Percentiles rank a stretch among this genome's conserved stretches.
Conservation (phyloP, 1,140 invertebrate species). For the Popillia japonica region DNA sequence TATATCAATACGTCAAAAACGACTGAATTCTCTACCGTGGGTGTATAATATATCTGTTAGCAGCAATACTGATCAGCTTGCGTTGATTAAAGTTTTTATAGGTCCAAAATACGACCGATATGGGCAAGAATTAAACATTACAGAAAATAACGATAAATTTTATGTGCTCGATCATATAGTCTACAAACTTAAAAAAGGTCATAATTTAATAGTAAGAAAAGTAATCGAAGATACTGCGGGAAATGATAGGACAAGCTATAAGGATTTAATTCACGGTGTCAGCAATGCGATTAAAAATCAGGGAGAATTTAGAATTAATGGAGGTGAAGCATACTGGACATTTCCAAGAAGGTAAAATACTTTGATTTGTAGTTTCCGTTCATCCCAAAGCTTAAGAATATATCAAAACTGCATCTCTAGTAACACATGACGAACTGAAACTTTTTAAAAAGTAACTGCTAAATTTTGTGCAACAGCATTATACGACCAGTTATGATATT, state of each 20-base stretch:
- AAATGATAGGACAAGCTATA: constrained; percentile 7
- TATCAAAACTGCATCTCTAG: background rate
- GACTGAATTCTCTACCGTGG: constrained; percentile 72
- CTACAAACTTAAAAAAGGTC: constrained; percentile 65
- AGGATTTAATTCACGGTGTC: background rate
- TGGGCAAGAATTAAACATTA: constrained; percentile 61
- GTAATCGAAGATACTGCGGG: background rate
- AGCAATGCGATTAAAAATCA: constrained; percentile 61
- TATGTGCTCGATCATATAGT: constrained; percentile 66
- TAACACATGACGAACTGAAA: too few species aligned
- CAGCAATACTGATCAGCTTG: constrained; percentile 65
- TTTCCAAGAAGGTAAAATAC: background rate
- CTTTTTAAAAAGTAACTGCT: too few species aligned
- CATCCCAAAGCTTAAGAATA: too few species aligned
- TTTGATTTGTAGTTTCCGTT: too few species aligned
- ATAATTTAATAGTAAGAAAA: constrained; percentile 72
- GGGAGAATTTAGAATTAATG: constrained; percentile 63
- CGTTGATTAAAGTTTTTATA: constrained; percentile 71
- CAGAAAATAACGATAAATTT: constrained; percentile 67
- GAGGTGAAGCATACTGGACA: constrained; percentile 62
- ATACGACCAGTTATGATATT: too few species aligned
- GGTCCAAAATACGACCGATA: constrained; percentile 73
- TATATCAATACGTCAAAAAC: constrained; percentile 61
- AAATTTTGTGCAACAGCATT: too few species aligned
- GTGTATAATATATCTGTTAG: constrained; percentile 68